Conservation (phyloP, 53 echinoderm and acorn worm genomes). For the Holothuria scabra region DNA sequence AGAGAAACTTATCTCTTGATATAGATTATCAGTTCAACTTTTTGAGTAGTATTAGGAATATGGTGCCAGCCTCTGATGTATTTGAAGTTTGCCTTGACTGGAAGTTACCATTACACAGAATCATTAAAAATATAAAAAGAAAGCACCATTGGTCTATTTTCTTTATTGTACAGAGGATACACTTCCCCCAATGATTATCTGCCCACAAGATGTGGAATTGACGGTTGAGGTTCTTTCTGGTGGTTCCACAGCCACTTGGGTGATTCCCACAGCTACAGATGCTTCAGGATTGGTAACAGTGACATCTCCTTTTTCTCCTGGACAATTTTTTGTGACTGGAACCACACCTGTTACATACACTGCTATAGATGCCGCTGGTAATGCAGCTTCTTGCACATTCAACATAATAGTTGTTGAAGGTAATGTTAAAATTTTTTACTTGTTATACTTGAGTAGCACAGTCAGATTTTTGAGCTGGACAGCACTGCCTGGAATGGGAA, state of each 20-base stretch:
- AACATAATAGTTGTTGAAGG: slow-evolving; percentile 13
- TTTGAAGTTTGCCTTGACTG: too few species aligned
- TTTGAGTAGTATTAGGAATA: too few species aligned
- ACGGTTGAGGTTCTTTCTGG: slow-evolving; percentile 9
- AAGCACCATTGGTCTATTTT: not conserved
- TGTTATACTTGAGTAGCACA: not conserved
- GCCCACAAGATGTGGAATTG: slow-evolving; percentile 22
- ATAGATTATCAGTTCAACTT: too few species aligned
- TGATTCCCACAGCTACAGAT: slow-evolving; percentile 40
- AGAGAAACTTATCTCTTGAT: too few species aligned
- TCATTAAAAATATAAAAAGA: too few species aligned
- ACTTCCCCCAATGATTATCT: not conserved
- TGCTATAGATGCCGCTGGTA: slow-evolving; percentile 7
- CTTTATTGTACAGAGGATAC: not conserved
- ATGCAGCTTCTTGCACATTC: slow-evolving; percentile 41
- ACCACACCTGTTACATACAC: slow-evolving; percentile 36
- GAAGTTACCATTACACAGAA: too few species aligned
- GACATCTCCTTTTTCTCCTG: slow-evolving; percentile 13
- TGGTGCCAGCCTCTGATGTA: too few species aligned
- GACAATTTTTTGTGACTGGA: slow-evolving; percentile 26
- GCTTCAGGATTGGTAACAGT: slow-evolving; percentile 21
- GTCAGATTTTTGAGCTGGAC: too few species aligned
- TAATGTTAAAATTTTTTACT: not conserved
- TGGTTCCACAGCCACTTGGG: slow-evolving; percentile 42
- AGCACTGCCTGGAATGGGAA: too few species aligned